These are phyloP conservation scores for Glossophaga mutica DNA, from an alignment of 2,797 vertebrate genomes.

Conservation along the genomic window DNA sequence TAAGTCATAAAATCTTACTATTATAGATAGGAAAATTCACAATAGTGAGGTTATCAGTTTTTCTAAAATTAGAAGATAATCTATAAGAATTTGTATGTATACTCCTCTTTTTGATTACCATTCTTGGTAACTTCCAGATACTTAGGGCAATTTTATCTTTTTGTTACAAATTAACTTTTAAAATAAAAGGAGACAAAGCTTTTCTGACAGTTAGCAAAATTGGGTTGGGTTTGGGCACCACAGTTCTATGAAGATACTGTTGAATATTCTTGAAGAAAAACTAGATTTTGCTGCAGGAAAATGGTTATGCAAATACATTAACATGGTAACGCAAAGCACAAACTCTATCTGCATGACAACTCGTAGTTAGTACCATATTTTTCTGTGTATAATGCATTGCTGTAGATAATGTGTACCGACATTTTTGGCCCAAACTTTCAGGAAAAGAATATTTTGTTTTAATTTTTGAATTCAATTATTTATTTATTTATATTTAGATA, in stretches of 20 bases:
- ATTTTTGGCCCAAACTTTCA: too few species aligned
- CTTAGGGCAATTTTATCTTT: not conserved
- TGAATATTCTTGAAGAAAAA: conserved; percentile 8
- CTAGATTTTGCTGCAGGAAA: not conserved
- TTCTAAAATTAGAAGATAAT: not conserved
- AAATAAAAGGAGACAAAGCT: not conserved
- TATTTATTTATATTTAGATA: too few species aligned
- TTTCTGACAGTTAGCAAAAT: not conserved
- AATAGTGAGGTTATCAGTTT: not conserved
- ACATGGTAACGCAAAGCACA: not conserved
- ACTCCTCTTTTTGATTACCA: not conserved
- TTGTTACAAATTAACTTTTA: not conserved
- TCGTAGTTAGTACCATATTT: not conserved
- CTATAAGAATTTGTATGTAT: not conserved
- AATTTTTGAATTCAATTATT: too few species aligned
- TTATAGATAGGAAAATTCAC: not conserved
- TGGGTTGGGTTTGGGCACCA: not conserved
- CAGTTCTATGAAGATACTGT: not conserved
- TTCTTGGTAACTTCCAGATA: not conserved
- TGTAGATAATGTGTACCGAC: too few species aligned
- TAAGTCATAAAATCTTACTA: not conserved
- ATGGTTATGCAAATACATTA: not conserved
- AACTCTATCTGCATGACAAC: not conserved
- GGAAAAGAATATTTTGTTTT: too few species aligned
- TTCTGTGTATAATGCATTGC: too few species aligned